Base-by-base conservation (phyloP, 2,888 invertebrate species). In the Eremobia ochroleuca region DNA sequence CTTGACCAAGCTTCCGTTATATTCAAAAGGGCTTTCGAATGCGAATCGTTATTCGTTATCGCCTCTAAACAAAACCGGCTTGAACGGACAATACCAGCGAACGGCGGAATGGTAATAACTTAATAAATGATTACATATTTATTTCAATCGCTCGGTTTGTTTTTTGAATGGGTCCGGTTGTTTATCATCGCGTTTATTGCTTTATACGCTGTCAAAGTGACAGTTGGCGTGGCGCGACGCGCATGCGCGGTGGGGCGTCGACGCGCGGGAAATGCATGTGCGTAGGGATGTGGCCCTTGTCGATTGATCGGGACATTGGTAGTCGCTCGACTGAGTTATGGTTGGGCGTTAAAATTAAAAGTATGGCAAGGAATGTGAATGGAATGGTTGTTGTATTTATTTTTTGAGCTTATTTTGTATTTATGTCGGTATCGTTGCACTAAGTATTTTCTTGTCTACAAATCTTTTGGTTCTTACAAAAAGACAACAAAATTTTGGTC, bases 131-230 rank as follows among this genome's bases (percentile, higher is more conserved):
- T 91, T 91, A 91, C 88, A 88, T 91, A 90, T 93, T 92, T 92
- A 93, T 93, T 93, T 93, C 92, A 92, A 93, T 93, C 85, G 89
- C 85, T 81, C 79, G 86, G 91, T 93, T 92, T 91, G 92, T 92
- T 91, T 91, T 90, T 79, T 66, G 88, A 87, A 80, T 74, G 80
- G 69, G 80, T 85, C 75, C 62, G 90, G 90, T 85, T 88, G 91
- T 92, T 91, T 92, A 90, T 91, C 91, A 90, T 87, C 75, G 84
- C 89, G 89, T 87, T 86, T 86, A 87, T 88, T 87, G 82, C 85
- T 86, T 88, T 86, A 82, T 87, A 81, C 85, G 79, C 89, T 88
- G 88, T 88, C 89, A 87, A 82, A 85, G 79, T 87, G 85, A 88
- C 84, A 88, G 87, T 91, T 90, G 87, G 90, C 89, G 87, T 88